phyloP scores from a whole-genome alignment of 2,888 invertebrate species.

The Andrena dorsata region DNA sequence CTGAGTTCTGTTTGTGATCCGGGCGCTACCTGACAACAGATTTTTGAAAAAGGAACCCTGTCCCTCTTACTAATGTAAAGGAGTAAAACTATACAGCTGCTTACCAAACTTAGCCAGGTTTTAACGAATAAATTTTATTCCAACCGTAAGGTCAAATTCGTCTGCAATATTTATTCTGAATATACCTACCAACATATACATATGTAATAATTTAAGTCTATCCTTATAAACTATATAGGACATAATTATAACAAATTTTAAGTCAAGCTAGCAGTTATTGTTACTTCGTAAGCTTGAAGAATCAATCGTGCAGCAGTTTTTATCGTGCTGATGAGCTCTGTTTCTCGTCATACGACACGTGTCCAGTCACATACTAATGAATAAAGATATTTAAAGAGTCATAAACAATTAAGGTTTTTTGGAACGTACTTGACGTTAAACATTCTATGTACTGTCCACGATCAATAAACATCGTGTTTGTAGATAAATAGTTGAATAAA shows the following conservation, averaged over 20 bases:
- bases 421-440: conserved; percentile 5
- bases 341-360: background rate
- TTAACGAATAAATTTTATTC: too few relatives aligned
- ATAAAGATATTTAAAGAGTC: background rate
- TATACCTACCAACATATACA: background rate
- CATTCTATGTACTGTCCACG: conserved; percentile 33
- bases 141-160: too few relatives aligned
- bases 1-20: too few relatives aligned
- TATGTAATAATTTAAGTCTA: too few relatives aligned
- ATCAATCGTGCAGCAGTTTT: background rate
- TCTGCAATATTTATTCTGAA: background rate
- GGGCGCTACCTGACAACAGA: too few relatives aligned
- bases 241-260: background rate
- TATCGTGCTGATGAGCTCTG: background rate
- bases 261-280: background rate
- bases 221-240: background rate
- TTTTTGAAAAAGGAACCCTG: too few relatives aligned
- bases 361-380: too few relatives aligned
- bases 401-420: conserved; percentile 20
- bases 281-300: background rate
- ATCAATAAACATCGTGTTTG: conserved; percentile 37
- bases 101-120: too few relatives aligned
- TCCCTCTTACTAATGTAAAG: too few relatives aligned
- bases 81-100: too few relatives aligned
- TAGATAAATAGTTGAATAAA: conserved; percentile 10